Evolutionary conservation across 1,140 invertebrate genomes (phyloP).

Genomic region (Armadillidium nasatum): DNA sequence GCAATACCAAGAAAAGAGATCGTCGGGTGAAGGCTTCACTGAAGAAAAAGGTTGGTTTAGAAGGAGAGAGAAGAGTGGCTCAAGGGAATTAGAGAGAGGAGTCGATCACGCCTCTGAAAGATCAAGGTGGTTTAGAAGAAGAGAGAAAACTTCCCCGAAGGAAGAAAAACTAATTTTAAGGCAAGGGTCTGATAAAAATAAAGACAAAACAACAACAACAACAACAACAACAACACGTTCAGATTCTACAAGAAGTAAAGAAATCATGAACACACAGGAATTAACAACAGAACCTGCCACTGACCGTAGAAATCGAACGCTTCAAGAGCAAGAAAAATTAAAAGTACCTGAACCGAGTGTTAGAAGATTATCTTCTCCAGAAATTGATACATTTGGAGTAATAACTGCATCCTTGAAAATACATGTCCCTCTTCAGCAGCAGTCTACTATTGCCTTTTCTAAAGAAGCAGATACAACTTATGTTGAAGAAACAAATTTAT

Average conservation of each 20-base stretch:
- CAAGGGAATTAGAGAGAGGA: conserved; percentile 36
- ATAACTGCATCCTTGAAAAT: conserved; percentile 76
- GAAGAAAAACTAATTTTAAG: conserved; percentile 40
- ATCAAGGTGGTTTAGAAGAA: conserved; percentile 40
- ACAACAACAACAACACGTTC: background rate
- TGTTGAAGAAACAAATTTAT: conserved; percentile 57
- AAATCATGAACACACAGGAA: conserved; percentile 26
- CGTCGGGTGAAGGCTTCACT: conserved; percentile 14
- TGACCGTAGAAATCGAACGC: conserved; percentile 30
- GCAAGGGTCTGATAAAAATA: conserved; percentile 39
- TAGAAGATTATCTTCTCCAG: conserved; percentile 43
- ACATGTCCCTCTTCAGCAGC: conserved; percentile 54
- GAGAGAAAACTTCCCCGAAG: conserved; percentile 39
- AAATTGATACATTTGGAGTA: conserved; percentile 53
- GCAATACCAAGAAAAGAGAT: background rate
- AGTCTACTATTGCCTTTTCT: conserved; percentile 52
- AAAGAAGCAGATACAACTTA: conserved; percentile 67
- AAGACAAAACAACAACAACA: conserved; percentile 23
- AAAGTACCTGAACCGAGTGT: conserved; percentile 40
- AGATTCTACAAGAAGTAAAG: conserved; percentile 32
- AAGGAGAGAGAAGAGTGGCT: conserved; percentile 31
- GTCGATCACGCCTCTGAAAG: conserved; percentile 34
- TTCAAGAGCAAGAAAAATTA: conserved; percentile 39
- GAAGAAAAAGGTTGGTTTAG: conserved; percentile 38
- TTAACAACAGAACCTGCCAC: background rate